Base-by-base conservation (phyloP, 2,113 vertebrate species). In the Trematocara stigmaticum region DNA sequence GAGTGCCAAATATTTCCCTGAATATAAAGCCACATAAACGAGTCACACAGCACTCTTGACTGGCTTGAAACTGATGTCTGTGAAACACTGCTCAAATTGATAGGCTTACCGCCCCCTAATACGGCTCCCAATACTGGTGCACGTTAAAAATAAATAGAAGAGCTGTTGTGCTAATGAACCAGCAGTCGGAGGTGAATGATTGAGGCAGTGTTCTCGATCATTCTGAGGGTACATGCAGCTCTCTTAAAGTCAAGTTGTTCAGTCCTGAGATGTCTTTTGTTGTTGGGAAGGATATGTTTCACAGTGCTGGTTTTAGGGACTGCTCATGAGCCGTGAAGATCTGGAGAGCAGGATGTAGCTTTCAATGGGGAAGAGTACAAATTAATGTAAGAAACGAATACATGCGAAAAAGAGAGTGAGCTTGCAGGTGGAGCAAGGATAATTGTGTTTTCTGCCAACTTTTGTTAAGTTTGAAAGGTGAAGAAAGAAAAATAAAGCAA, bases 121-220 rank as follows among this genome's bases (percentile, higher is more conserved):
- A 85, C 45, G 10, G 42, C 82, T 90, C 85, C 55, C 31, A 85
- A 83, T 88, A 78, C 78, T 88, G 71, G 59, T 59, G 69, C 69
- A n/a, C 13, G 71, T 88, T 52, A 78, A 90, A 76, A 90, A 88
- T 89, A 93, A 93, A 94, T 84, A 85, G 86, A 40, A 38, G 78
- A 69, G 74, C 80, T 82, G 78, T 85, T 93, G 85, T 42, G 78
- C 82, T 90, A 91, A 92, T 92, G 88, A 91, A 92, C 57, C 83
- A 69, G 47, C 66, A 47, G 85, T 82, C 78, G 31, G 85, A 78
- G 84, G 83, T 84, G 86, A 88, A 80, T 88, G 91, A 93, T 64
- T 42, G 93, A 87, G 82, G 78, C 42, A 51, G 81, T 1, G 5
- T 66, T 80, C 57, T 71, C 18, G 79, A 84, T 91, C 83, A 69